phyloP scores from a whole-genome alignment of 2,888 invertebrate species.

The Ochropacha duplaris region DNA sequence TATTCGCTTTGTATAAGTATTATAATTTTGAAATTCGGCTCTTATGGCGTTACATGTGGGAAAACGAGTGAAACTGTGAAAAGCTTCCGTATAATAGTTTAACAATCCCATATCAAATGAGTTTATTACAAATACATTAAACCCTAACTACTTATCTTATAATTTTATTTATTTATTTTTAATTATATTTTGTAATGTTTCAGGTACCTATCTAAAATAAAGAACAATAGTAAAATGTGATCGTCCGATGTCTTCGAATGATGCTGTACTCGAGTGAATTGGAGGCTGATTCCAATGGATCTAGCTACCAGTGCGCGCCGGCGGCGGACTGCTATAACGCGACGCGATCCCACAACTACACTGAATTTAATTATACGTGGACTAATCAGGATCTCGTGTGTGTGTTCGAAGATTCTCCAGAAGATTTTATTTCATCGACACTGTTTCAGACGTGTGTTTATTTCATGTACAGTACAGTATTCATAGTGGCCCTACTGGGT shows the following conservation, averaged over 20 bases:
- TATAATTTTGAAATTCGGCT: too few relatives aligned
- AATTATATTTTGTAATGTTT: not conserved
- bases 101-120: too few relatives aligned
- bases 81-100: too few relatives aligned
- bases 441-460: conserved; percentile 87
- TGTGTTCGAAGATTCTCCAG: conserved; percentile 1
- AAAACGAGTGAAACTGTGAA: too few relatives aligned
- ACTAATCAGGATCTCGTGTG: not conserved
- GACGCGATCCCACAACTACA: not conserved
- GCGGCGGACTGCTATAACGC: not conserved
- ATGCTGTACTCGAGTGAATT: not conserved
- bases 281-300: not conserved
- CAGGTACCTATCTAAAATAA: not conserved
- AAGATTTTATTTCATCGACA: not conserved
- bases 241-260: not conserved
- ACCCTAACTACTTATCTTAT: too few relatives aligned
- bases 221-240: not conserved
- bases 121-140: too few relatives aligned
- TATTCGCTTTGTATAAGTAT: too few relatives aligned
- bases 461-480: conserved; percentile 87
- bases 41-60: too few relatives aligned
- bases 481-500: conserved; percentile 88
- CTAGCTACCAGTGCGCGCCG: not conserved
- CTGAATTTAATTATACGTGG: not conserved
- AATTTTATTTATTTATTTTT: too few relatives aligned